Evolutionary conservation across 2,888 invertebrate species (phyloP), one percentile per base, ranked within the genome.

Genomic region (Melanargia galathea): DNA sequence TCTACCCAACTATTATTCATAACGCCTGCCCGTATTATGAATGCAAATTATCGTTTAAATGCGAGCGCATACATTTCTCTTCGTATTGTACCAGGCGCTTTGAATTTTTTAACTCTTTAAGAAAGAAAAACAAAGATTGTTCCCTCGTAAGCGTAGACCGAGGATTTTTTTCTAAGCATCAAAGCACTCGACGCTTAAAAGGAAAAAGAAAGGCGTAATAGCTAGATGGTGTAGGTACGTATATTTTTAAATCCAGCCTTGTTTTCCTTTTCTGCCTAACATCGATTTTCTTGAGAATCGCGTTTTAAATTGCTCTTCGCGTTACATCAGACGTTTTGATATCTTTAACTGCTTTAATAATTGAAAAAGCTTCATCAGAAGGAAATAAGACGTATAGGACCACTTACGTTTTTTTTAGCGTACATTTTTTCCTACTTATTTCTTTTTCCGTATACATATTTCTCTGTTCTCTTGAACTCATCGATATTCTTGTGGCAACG

Each of bases 1-100:
- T 18, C 30, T 45, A 20, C 35, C 18, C 33, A 40, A 16, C 8
- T 30, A 30, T 43, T 18, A 38, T 52, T 38, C 16, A 61, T 40
- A 52, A 52, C 52, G 60, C 64, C 66, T 66, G 60, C 10, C 16
- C 20, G 30, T 30, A 46, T 62, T 52, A 43, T 52, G 6, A 60
- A 52, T 38, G 59, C 64, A 64, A 64, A 45, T 8, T 26, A 20
- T 24, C 18, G 43, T 57, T 38, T 18, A 48, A 20, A 22, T 8
- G 45, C 45, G 8, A 10, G 43, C 20, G n/a, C 18, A 33, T 45
- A 35, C 52, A 38, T 16, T 61, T 64, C 57, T 57, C 13, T 52
- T 7, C 45, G n/a, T 22, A 35, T 57, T 58, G 33, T 58, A 22
- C 0, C 46, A 60, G 60, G 57, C 52, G 60, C 45, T 56, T 11